Evolutionary conservation across 2,888 invertebrate species (phyloP).

Genomic region (Acleris sparsana): DNA sequence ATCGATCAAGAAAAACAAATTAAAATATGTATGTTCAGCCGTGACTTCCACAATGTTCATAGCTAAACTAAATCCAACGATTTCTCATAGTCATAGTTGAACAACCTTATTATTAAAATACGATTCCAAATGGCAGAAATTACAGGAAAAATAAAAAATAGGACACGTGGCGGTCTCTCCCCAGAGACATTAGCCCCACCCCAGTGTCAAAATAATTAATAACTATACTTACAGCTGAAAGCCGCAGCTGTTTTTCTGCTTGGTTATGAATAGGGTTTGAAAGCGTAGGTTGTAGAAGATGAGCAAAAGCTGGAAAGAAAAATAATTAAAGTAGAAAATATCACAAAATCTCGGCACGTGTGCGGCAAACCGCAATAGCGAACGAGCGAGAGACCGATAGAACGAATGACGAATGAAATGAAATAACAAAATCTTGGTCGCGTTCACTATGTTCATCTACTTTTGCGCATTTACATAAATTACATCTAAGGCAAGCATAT

Average conservation of each 20-base stretch:
- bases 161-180: conserved; percentile 81
- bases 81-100: conserved; percentile 31
- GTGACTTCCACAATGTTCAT: background rate
- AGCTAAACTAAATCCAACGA: conserved; percentile 24
- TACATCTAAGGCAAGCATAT: background rate
- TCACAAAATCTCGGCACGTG: conserved; percentile 81
- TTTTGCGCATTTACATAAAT: background rate
- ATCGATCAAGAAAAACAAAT: conserved; percentile 65
- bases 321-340: conserved; percentile 74
- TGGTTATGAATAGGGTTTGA: conserved; percentile 59
- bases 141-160: conserved; percentile 58
- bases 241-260: conserved; percentile 53
- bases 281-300: conserved; percentile 54
- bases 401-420: conserved; percentile 22
- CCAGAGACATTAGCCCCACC: conserved; percentile 78
- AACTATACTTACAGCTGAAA: conserved; percentile 64
- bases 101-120: conserved; percentile 37
- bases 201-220: conserved; percentile 71
- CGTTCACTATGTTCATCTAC: conserved; percentile 14
- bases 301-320: conserved; percentile 65
- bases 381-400: conserved; percentile 37
- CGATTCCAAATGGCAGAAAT: conserved; percentile 45
- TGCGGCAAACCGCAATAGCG: conserved; percentile 78
- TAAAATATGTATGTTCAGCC: conserved; percentile 38
- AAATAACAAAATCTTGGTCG: conserved; percentile 21